Percentiles rank a stretch among this genome's conserved stretches.
Conservation (phyloP, 2,113 vertebrate genomes). For the Solenodon paradoxus region DNA sequence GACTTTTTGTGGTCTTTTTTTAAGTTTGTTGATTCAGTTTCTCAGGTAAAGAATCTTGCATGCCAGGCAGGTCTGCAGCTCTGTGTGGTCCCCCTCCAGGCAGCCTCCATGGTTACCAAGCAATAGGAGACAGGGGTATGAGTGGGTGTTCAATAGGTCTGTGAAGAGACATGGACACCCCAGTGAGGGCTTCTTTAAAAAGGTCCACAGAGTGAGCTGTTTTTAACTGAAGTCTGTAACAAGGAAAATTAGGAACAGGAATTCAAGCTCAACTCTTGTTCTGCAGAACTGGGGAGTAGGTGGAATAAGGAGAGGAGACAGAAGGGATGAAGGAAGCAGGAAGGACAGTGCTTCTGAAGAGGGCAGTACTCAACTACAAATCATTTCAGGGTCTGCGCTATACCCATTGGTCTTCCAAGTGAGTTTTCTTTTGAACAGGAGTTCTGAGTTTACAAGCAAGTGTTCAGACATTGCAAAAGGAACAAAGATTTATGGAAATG, state of each 20-base stretch:
- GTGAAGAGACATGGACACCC: not conserved
- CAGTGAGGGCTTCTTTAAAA: not conserved
- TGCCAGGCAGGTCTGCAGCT: not conserved
- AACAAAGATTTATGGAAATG: not conserved
- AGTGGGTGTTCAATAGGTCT: not conserved
- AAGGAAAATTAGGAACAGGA: not conserved
- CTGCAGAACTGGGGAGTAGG: not conserved
- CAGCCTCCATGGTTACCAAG: not conserved
- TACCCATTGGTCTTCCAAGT: not conserved
- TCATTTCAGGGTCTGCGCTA: not conserved
- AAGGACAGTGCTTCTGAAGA: not conserved
- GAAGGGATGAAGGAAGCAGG: rapidly evolving
- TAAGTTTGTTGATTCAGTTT: not conserved
- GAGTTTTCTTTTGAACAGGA: not conserved
- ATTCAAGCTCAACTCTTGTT: not conserved
- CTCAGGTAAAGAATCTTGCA: not conserved
- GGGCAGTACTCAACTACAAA: not conserved
- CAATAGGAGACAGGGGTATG: not conserved
- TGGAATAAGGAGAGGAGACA: not conserved
- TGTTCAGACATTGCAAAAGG: not conserved
- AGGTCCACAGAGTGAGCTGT: not conserved
- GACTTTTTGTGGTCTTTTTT: not conserved
- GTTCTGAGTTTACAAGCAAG: not conserved
- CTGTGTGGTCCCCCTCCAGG: not conserved
- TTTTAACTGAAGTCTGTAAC: not conserved